A percentile compares a stretch with the other conserved stretches of the same genome.
Conservation (phyloP, 92 coral and sea anemone species). For the Palythoa caribaeorum region DNA sequence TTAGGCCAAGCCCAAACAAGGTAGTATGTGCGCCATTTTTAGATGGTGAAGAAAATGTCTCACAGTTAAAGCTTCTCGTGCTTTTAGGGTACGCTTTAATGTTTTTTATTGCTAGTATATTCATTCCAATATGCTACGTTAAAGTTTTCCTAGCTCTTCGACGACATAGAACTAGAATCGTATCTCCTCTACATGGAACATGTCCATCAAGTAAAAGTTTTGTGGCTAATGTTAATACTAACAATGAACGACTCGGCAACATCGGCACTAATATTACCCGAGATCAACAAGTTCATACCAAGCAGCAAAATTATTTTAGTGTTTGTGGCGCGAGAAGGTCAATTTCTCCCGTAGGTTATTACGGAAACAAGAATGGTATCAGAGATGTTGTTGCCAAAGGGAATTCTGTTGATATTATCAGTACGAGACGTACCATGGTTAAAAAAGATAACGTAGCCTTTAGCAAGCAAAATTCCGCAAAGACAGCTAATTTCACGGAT, state of each 20-base stretch:
- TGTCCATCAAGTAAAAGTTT: neutral
- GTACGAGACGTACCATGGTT: neutral
- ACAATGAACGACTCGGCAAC: neutral
- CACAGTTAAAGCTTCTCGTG: neutral
- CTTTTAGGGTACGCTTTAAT: neutral
- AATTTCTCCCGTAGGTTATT: neutral
- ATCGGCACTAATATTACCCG: neutral
- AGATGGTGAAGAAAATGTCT: neutral
- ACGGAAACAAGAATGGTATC: neutral
- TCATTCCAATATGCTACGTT: neutral
- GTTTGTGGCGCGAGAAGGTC: too few relatives aligned
- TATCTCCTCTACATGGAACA: neutral
- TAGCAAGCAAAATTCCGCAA: neutral
- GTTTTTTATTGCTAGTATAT: conserved; percentile 11
- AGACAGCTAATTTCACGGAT: neutral
- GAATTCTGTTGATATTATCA: neutral
- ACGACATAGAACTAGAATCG: conserved; percentile 9
- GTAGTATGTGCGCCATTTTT: conserved; percentile 19
- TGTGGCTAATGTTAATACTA: neutral
- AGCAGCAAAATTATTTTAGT: neutral
- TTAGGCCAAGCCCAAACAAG: conserved; percentile 15
- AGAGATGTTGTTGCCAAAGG: neutral
- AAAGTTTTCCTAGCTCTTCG: conserved; percentile 25
- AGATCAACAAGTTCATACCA: neutral
- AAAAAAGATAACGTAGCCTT: neutral